Base-by-base conservation (phyloP, 2,888 invertebrate species). In the Meganola albula region DNA sequence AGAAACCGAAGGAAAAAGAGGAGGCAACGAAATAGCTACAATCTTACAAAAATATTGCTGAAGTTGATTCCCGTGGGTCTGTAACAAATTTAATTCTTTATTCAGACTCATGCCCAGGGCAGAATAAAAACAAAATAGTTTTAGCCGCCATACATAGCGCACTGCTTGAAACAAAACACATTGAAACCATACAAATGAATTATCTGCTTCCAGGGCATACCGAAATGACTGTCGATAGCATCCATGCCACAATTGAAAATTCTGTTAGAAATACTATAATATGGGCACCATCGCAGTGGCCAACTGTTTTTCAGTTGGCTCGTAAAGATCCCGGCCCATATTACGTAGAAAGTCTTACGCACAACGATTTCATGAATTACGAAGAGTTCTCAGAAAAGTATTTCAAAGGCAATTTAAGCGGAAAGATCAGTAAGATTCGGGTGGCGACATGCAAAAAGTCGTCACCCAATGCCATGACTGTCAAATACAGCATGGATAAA, bases 201-300 rank as follows among this genome's bases (percentile, higher is more conserved):
- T 54, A 51, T 31, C 24, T 54, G 6, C 26, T 57, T 0, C 48
- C 54, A 4, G 54, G 53, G 1, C 54, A 53, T 21, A 57, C 52
- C 0, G 35, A 48, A 14, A 54, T 52, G 53, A 24, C 42, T 2
- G 51, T 48, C 1, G 51, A 52, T 16, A 42, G 40, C 25, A 34
- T 52, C 8, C 52, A 54, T 21, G 26, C 48, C 10, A 37, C 33
- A 10, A 53, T 53, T 6, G 44, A 53, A 40, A 34, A 25, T 13
- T 40, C 38, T 13, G 32, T 53, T 5, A 6, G 39, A 28, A 37
- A 51, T 11, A 49, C 34, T 2, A 47, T 24, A 8, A 30, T 49
- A 28, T 51, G 44, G 40, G 44, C 44, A 10, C 51, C 45, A 4
- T 49, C 51, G 2, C 48, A 49, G 25, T 53, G 47, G 44, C 7